These are phyloP conservation scores for Ormyrus rosae DNA, from an alignment of 2,888 invertebrate species.

Conservation along the genomic window DNA sequence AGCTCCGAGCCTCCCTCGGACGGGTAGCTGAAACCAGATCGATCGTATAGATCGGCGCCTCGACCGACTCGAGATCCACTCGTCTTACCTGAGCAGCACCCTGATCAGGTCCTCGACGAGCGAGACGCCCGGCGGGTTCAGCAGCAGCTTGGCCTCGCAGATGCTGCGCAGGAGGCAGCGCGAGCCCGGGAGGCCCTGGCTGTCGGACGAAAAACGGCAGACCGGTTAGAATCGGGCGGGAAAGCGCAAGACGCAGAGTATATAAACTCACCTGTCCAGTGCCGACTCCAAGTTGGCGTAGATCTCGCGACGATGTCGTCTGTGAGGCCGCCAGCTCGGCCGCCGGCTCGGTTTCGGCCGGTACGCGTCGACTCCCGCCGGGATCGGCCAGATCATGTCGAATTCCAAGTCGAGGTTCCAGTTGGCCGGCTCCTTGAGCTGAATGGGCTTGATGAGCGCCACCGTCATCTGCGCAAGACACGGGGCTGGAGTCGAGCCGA, in stretches of 20 bases:
- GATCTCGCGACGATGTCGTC: constrained; percentile 77
- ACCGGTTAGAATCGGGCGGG: not conserved
- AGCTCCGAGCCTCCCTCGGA: not conserved
- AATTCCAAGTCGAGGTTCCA: constrained; percentile 80
- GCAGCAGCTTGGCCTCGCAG: constrained; percentile 81
- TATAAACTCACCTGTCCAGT: constrained; percentile 73
- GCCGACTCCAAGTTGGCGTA: constrained; percentile 77
- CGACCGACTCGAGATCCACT: no score
- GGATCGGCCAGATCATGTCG: constrained; percentile 78
- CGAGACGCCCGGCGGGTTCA: constrained; percentile 80
- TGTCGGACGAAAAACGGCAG: constrained; percentile 69
- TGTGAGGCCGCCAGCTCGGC: constrained; percentile 58
- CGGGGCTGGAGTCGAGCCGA: no score
- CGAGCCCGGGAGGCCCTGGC: constrained; percentile 81
- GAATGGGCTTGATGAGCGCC: constrained; percentile 79
- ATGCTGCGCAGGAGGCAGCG: constrained; percentile 82
- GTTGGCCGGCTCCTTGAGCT: constrained; percentile 78
- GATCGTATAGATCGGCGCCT: no score
- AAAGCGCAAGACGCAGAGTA: not conserved
- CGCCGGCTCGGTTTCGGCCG: not conserved
- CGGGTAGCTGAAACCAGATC: constrained; percentile 42
- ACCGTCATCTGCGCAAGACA: constrained; percentile 77
- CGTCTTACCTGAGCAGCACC: constrained; percentile 79
- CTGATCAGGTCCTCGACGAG: constrained; percentile 82
- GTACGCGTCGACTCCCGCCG: constrained; percentile 57